A percentile compares a stretch with the other conserved stretches of the same genome.
phyloP scores from a whole-genome alignment of 2,888 invertebrate genomes.

The Phyllotreta striolata region DNA sequence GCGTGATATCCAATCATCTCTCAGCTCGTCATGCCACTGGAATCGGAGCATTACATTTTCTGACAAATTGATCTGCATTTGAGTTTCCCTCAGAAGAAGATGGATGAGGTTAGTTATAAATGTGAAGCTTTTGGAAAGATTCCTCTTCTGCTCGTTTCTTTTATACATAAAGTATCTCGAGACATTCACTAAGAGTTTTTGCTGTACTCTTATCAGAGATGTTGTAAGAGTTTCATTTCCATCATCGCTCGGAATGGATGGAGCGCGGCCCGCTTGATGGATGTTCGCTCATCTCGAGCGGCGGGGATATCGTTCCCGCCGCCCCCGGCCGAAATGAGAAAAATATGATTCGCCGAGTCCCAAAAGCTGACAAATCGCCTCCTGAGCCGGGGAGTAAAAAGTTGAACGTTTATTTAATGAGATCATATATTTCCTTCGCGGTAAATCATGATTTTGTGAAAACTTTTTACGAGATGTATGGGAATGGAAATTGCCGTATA shows the following conservation, averaged over 20 bases:
- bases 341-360: conserved; percentile 49
- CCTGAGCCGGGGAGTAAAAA: conserved; percentile 46
- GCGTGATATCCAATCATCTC: conserved; percentile 40
- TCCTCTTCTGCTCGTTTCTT: conserved; percentile 59
- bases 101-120: conserved; percentile 66
- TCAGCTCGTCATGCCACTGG: conserved; percentile 41
- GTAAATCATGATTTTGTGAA: conserved; percentile 41
- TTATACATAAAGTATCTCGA: conserved; percentile 61
- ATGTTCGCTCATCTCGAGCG: conserved; percentile 52
- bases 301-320: conserved; percentile 29
- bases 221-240: conserved; percentile 62
- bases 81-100: conserved; percentile 62
- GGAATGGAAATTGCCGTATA: conserved; percentile 30
- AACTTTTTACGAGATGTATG: conserved; percentile 31
- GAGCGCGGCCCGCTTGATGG: conserved; percentile 53
- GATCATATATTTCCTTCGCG: conserved; percentile 40
- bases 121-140: conserved; percentile 63
- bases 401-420: conserved; percentile 45
- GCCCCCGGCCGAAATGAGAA: conserved; percentile 43
- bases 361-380: conserved; percentile 46
- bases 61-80: conserved; percentile 65
- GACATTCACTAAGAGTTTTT: conserved; percentile 56
- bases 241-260: conserved; percentile 58
- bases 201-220: conserved; percentile 59
- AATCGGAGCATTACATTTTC: conserved; percentile 62